Evolutionary conservation across 35 echinoderm and acorn worm genomes (phyloP).

Genomic region (Hemicentrotus pulcherrimus): DNA sequence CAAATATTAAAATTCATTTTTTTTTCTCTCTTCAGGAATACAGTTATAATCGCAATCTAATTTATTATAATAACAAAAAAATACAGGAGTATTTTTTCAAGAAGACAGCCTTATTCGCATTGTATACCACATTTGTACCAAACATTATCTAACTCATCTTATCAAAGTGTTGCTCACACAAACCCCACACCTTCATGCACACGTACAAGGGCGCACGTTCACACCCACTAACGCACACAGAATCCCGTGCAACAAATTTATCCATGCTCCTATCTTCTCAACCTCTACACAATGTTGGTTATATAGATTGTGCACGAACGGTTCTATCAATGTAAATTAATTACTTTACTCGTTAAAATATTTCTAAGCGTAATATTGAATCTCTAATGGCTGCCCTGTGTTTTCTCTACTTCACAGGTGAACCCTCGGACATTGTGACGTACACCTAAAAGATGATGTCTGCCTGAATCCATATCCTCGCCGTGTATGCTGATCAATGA

Average conservation of each 20-base stretch:
- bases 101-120: no score
- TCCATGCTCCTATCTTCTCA: background rate
- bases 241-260: background rate
- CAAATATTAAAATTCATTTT: no score
- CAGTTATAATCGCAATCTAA: no score
- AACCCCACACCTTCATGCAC: no score
- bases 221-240: background rate
- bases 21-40: no score
- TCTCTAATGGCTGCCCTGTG: background rate
- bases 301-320: background rate
- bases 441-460: background rate
- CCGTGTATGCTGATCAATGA: background rate
- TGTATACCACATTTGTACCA: no score
- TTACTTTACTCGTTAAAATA: background rate
- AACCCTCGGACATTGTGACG: background rate
- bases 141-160: no score
- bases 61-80: no score
- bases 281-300: background rate
- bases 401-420: background rate
- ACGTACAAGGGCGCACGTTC: no score
- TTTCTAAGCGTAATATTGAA: background rate
- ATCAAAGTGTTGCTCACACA: no score
- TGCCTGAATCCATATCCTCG: background rate
- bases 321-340: background rate
- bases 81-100: no score